Evolutionary conservation across 2,888 invertebrate species (phyloP).

Genomic region (Vannuccia rotundouncinata): DNA sequence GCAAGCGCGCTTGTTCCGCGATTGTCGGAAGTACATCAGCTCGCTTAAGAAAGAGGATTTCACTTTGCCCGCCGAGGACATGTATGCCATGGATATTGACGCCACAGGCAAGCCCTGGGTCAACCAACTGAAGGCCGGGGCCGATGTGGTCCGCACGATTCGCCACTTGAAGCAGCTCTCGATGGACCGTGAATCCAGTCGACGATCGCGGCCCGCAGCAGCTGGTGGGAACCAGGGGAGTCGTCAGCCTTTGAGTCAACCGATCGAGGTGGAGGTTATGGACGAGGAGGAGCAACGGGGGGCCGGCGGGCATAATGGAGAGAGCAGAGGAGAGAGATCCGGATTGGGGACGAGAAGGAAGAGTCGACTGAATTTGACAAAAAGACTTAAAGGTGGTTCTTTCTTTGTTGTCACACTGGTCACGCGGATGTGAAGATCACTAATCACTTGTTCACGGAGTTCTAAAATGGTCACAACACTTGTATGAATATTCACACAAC

Average conservation of each 20-base stretch:
- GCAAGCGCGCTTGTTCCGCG: neutral
- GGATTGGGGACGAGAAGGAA: too few species aligned
- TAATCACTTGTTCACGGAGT: too few species aligned
- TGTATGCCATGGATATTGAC: conserved; percentile 18
- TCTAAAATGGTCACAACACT: too few species aligned
- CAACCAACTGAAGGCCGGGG: neutral
- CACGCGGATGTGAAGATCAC: too few species aligned
- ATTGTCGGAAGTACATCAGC: neutral
- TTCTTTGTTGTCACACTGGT: too few species aligned
- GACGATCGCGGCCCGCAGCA: neutral
- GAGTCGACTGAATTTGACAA: too few species aligned
- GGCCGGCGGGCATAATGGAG: neutral
- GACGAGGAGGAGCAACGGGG: neutral
- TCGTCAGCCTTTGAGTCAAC: neutral
- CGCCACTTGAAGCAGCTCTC: neutral
- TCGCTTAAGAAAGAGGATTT: neutral
- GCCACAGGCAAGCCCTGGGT: conserved; percentile 32
- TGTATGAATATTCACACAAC: too few species aligned
- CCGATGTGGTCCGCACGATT: neutral
- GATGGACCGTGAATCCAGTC: neutral
- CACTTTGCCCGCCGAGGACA: neutral
- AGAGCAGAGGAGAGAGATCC: neutral
- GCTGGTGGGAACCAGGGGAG: neutral
- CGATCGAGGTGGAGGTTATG: neutral
- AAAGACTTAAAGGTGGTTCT: too few species aligned